Percentiles rank a stretch among this genome's conserved stretches.
Conservation (phyloP, 2,113 vertebrate species). For the Corapipo altera region DNA sequence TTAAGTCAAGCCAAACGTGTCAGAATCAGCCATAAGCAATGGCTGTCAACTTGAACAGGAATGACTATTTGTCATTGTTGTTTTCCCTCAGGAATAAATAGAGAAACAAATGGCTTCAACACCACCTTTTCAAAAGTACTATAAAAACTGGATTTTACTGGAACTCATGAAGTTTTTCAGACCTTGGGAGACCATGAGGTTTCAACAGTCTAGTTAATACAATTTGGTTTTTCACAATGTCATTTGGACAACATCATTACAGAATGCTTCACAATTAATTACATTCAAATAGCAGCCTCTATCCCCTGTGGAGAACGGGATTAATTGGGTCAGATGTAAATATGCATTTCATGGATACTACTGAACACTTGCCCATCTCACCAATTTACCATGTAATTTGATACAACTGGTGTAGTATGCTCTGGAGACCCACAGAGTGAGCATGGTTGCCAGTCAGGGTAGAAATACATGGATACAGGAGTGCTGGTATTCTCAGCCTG, state of each 20-base stretch:
- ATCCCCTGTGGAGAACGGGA: constrained; percentile 41
- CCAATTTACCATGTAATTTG: constrained; percentile 61
- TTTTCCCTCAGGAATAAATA: not conserved
- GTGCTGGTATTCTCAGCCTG: not conserved
- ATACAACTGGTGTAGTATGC: constrained; percentile 30
- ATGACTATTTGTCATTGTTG: not conserved
- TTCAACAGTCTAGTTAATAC: constrained; percentile 31
- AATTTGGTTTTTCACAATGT: constrained; percentile 51
- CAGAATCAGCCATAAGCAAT: not conserved
- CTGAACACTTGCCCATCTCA: constrained; percentile 49
- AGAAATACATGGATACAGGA: not conserved
- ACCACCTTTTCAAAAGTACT: not conserved
- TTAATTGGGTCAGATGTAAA: constrained; percentile 69
- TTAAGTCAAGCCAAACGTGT: not conserved
- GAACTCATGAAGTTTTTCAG: not conserved
- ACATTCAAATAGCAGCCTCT: constrained; percentile 57
- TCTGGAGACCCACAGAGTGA: not conserved
- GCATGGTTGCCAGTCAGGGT: not conserved
- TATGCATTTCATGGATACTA: constrained; percentile 39
- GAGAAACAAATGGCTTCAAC: not conserved
- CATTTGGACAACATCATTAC: constrained; percentile 65
- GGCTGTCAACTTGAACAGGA: not conserved
- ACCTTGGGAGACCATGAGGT: not conserved
- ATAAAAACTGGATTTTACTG: not conserved
- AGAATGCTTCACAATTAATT: constrained; percentile 65